Evolutionary conservation across 2,113 vertebrate genomes (phyloP), one percentile per base, ranked within the genome.

Genomic region (Prunella fulvescens): DNA sequence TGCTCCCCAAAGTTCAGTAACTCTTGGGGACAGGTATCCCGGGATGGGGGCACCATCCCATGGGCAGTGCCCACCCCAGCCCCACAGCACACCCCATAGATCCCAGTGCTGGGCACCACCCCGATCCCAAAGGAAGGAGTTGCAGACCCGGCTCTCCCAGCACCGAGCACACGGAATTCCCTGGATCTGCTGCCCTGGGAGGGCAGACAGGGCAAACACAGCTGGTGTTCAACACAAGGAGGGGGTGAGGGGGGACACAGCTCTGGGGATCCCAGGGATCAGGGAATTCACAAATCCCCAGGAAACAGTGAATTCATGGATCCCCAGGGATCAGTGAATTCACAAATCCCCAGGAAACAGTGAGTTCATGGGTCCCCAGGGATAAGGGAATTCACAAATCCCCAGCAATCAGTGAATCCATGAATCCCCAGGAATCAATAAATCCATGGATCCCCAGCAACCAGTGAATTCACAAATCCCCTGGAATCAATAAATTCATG

Each of bases 141-240:
- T 33, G 7, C 69, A 67, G 56, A 40, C 9, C 6, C 2, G 5
- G 1, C 33, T 60, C 24, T 11, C 16, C 0, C 0, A 67, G 73
- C 48, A 0, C 1, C 0, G 61, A 17, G 44, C 45, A 14, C 0
- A 0, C 0, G 1, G 69, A 8, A 33, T 17, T 85, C 73, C 83
- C 76, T 2, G 12, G 54, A 35, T 31, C 9, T 2, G 2, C 2
- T 2, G 33, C 39, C 28, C 61, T 0, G 42, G n/a, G 54, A n/a
- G 22, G 40, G 14, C 45, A 24, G 44, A 1, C 29, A 3, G 73
- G 35, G 3, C 0, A 5, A 24, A 12, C 4, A 14, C 10, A 5
- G 12, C 14, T 3, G n/a, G 13, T 9, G 61, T 13, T 62, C 81
- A 5, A 2, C 3, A 24, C 56, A 26, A 25, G n/a, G 3, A 22